Percentiles rank a stretch among this genome's conserved stretches.
phyloP scores from a whole-genome alignment of 2,113 vertebrate species.

The Myrmecobius fasciatus region DNA sequence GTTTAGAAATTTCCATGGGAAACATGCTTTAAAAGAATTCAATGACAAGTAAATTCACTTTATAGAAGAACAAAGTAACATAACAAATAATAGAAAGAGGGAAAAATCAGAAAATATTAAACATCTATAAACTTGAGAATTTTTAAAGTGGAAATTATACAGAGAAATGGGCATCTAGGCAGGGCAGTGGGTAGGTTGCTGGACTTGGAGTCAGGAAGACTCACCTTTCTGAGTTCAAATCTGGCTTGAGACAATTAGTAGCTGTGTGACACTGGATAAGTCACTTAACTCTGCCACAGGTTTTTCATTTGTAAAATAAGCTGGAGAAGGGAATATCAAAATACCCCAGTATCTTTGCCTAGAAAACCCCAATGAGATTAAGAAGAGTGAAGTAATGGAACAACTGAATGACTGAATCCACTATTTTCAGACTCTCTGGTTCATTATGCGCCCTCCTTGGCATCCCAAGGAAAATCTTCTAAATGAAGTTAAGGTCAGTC shows the following conservation, averaged over 20 bases:
- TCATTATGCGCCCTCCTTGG: neutral
- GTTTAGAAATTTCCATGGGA: neutral
- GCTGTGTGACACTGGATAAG: conserved; percentile 8
- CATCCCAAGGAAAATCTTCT: neutral
- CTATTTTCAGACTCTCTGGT: neutral
- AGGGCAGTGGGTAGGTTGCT: neutral
- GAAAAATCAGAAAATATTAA: neutral
- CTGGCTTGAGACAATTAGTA: neutral
- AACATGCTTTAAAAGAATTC: neutral
- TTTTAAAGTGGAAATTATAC: conserved; percentile 6
- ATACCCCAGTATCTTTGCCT: neutral
- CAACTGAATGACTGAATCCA: neutral
- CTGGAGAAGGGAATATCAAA: neutral
- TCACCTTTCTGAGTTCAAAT: neutral
- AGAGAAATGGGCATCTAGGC: neutral
- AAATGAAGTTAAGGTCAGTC: neutral
- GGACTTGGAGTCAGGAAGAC: neutral
- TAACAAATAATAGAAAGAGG: neutral
- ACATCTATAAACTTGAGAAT: neutral
- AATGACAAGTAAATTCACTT: neutral
- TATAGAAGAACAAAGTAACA: neutral
- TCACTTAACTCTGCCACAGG: neutral
- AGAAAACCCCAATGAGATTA: neutral
- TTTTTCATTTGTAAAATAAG: neutral
- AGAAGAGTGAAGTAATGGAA: neutral